A percentile compares a stretch with the other conserved stretches of the same genome.
Evolutionary conservation across 2,888 invertebrate species (phyloP).

Genomic region (Cepaea hortensis): DNA sequence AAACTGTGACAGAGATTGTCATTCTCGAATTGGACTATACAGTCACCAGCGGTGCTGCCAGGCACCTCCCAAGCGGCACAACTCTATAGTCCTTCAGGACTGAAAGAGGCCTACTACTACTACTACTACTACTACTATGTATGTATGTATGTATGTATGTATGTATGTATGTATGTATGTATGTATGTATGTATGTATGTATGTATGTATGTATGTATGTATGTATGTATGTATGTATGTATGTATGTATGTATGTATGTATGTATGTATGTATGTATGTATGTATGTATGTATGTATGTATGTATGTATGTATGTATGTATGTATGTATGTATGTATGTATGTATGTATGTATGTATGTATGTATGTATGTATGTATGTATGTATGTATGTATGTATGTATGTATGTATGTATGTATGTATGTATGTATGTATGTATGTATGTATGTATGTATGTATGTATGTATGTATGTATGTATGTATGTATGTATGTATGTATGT

Average conservation of each 20-base stretch:
- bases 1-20: too few relatives aligned
- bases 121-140: too few relatives aligned
- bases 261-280: not conserved
- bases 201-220: slow-evolving; percentile 2
- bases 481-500: too few relatives aligned
- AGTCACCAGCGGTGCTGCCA: too few relatives aligned
- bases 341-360: not conserved
- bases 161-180: not conserved
- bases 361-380: not conserved
- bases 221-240: slow-evolving; percentile 5
- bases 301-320: not conserved
- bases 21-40: too few relatives aligned
- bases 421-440: not conserved
- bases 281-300: not conserved
- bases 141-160: not conserved
- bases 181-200: not conserved
- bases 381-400: not conserved
- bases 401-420: not conserved
- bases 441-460: too few relatives aligned
- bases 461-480: too few relatives aligned
- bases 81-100: too few relatives aligned
- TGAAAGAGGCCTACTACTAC: too few relatives aligned
- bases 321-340: not conserved
- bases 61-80: too few relatives aligned
- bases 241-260: not conserved